Base-by-base conservation (phyloP, 1,140 invertebrate species). In the Tachypleus tridentatus region DNA sequence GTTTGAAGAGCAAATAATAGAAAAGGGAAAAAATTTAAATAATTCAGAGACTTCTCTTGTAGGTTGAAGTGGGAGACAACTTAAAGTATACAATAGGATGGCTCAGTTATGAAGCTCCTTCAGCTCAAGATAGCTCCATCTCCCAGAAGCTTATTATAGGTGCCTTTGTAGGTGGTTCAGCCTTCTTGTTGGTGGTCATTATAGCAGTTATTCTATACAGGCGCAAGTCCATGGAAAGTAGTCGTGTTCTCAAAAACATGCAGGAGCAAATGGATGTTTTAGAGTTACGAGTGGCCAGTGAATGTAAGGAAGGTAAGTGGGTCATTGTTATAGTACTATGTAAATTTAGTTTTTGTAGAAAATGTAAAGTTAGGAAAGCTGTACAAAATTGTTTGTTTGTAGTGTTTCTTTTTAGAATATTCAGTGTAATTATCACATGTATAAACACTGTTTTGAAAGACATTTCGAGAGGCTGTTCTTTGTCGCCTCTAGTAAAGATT, bases 251-350 rank as follows among this genome's bases (percentile, higher is more conserved):
- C 66, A 98, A 97, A 74, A 96, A 95, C 76, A 97, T 99, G 92
- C 95, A 99, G 78, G 95, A 97, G 74, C 96, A 99, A 79, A 99
- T 99, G 95, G 97, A 99, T 80, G 94, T 97, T 68, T 80, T 99
- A 67, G 97, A 99, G 74, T 81, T 98, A 70, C 83, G 93, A 65
- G 97, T 73, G 5, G 72, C 72, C 3, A 68, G 63, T 57, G 72
- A 73, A 67, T 70, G 69, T 57, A 73, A 73, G 76, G 95, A 98
- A 81, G 82, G 82, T 83, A 72, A 70, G 70, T 64, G 49, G 47
- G n/a, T 57, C n/a, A 5, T 29, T 29, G 2, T 29, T 29, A 29
- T 29, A 29, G 2, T 29, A 2, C 29, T 29, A 29, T 29, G 29
- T 29, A 29, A 29, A 29, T 29, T 29, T 29, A 29, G 29, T 29